Base-by-base conservation (phyloP, 1,140 invertebrate species). In the Campoletis sonorensis region DNA sequence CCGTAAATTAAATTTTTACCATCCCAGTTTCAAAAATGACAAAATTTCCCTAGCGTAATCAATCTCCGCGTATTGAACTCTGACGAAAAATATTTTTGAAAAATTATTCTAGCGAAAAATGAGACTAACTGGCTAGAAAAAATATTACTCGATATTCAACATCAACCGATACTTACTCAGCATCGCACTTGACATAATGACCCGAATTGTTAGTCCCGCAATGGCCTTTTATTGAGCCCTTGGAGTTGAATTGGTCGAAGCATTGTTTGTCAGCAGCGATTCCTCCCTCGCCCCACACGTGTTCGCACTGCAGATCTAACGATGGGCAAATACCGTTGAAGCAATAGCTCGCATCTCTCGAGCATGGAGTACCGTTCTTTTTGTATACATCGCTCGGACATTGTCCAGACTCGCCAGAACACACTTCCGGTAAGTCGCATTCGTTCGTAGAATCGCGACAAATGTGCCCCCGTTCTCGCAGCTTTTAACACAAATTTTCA, bases 361-460 rank as follows among this genome's bases (percentile, higher is more conserved):
- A 94, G 90, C 98, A 99, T 0, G 95, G 93, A 54, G 95, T 95
- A 0, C 98, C 98, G 90, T 99, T 98, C 91, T 98, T 98, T 85
- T 97, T 96, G 90, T 96, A 96, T 1, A 97, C 94, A 90, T 99
- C 97, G 5, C 90, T 82, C 0, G 98, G 98, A 92, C 98, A 99
- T 81, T 97, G 93, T 0, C 97, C 98, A 61, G 93, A 94, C 15
- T 95, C 93, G 0, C 98, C 98, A 70, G 96, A 95, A 90, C 98
- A 99, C 37, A 95, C 94, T 90, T 99, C 98, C 30, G 98, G 96
- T 18, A 99, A 93, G 92, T 99, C 98, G 91, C 98, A 99, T 89
- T 99, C 98, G 89, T 97, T 98, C 68, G 94, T 94, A 0, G 96
- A 93, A 26, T 96, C 94, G 2, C 98, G 94, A 90, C 98, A 99